These are phyloP conservation scores for Tenthredo mesomela DNA, from an alignment of 2,888 invertebrate species.

Conservation along the genomic window DNA sequence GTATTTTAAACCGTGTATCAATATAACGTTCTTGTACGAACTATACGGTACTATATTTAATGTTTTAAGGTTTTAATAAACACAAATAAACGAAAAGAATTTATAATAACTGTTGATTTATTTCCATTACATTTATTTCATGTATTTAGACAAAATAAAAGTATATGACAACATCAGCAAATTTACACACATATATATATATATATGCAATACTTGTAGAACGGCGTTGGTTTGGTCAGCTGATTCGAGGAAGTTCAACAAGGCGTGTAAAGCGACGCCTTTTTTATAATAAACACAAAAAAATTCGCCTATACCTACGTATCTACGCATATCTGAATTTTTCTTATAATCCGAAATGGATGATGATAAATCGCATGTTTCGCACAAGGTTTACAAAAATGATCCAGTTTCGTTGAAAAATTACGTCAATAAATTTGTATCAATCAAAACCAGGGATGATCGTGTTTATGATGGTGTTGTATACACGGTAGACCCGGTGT, in stretches of 20 bases:
- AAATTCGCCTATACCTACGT: not conserved
- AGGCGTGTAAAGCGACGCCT: not conserved
- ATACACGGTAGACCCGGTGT: conserved; percentile 75
- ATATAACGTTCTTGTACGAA: not conserved
- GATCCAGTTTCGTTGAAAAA: conserved; percentile 71
- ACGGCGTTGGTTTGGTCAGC: not conserved
- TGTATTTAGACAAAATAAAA: not conserved
- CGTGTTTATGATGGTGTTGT: conserved; percentile 68
- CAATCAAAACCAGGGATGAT: conserved; percentile 65
- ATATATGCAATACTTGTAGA: not conserved
- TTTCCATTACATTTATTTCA: not conserved
- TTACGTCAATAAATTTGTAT: conserved; percentile 71
- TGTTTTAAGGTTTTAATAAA: not conserved
- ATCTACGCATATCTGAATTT: not conserved
- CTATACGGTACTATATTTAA: not conserved
- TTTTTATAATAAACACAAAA: too few species aligned
- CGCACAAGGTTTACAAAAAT: conserved; percentile 70
- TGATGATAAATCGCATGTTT: conserved; percentile 48
- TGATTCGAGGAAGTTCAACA: not conserved
- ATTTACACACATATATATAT: not conserved
- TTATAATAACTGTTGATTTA: not conserved
- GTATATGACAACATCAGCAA: too few species aligned
- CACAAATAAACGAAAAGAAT: not conserved
- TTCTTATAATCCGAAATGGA: not conserved
- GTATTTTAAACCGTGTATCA: not conserved